phyloP scores from a whole-genome alignment of 2,888 invertebrate species.

The Melinaea marsaeus region DNA sequence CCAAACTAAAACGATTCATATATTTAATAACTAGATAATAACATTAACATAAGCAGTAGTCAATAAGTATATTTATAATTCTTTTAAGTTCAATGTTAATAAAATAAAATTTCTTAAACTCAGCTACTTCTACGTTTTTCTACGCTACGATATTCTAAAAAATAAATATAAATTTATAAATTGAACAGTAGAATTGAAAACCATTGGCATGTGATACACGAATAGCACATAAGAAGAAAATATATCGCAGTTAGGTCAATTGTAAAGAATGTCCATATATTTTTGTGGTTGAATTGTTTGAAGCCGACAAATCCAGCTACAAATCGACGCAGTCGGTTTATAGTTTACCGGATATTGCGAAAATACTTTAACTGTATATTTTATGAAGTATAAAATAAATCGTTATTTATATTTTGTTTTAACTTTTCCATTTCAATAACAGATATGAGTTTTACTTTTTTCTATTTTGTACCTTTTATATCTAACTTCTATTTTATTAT shows the following conservation, averaged over 20 bases:
- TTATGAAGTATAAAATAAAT: slow-evolving; percentile 20
- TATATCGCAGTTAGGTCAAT: not conserved
- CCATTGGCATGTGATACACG: not conserved
- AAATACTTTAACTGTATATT: slow-evolving; percentile 20
- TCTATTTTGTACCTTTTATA: no score
- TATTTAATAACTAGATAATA: no score
- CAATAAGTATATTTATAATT: no score
- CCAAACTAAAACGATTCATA: no score
- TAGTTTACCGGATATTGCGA: slow-evolving; percentile 27
- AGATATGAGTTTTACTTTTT: not conserved
- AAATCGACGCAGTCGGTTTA: slow-evolving; percentile 20
- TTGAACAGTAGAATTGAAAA: not conserved
- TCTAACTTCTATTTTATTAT: no score
- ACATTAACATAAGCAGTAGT: no score
- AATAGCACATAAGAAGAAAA: slow-evolving; percentile 3
- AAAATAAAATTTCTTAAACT: no score
- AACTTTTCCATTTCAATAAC: not conserved
- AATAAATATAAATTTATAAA: not conserved
- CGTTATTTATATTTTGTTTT: slow-evolving; percentile 21
- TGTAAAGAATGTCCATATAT: slow-evolving; percentile 9
- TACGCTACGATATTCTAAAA: no score
- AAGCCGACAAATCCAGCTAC: slow-evolving; percentile 19
- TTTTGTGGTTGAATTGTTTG: slow-evolving; percentile 1
- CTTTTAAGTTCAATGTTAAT: no score
- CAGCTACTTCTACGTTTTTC: no score